Conservation (phyloP, 2,888 invertebrate species). For the Drosophila mercatorum region DNA sequence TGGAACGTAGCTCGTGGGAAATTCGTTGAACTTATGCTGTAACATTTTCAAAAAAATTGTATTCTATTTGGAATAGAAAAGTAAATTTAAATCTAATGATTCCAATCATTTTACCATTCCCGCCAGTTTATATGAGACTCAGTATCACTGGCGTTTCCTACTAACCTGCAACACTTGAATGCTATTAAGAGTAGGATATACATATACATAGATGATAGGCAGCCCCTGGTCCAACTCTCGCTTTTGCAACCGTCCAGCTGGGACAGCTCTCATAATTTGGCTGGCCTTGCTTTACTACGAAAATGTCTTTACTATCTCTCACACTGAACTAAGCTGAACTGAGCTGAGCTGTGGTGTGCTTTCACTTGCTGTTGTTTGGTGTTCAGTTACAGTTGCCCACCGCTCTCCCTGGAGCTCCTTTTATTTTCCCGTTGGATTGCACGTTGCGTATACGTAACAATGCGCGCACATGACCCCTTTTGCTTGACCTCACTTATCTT, state of each 20-base stretch:
- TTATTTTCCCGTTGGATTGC: conserved; percentile 10
- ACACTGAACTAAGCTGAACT: conserved; percentile 8
- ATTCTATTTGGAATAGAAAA: not conserved
- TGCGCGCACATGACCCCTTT: conserved; percentile 80
- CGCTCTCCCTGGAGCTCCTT: not conserved
- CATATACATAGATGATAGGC: conserved; percentile 8
- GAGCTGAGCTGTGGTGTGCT: conserved; percentile 28
- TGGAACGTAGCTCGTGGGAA: too few relatives aligned
- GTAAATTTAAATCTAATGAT: not conserved
- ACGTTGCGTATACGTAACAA: conserved; percentile 57
- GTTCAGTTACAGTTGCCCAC: conserved; percentile 34
- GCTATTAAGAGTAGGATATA: conserved; percentile 10
- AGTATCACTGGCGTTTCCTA: not conserved
- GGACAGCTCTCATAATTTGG: conserved; percentile 36
- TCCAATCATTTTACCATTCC: not conserved
- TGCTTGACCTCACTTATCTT: conserved; percentile 81
- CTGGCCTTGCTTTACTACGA: conserved; percentile 31
- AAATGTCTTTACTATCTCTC: conserved; percentile 35
- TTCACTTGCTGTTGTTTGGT: conserved; percentile 38
- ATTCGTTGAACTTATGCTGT: too few relatives aligned
- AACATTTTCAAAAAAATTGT: too few relatives aligned
- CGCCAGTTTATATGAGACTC: too few relatives aligned
- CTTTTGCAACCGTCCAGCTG: conserved; percentile 30
- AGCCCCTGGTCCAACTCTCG: conserved; percentile 12
- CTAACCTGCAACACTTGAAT: conserved; percentile 3